A percentile compares a stretch with the other conserved stretches of the same genome.
Evolutionary conservation across 30 jellyfish, hydroid and myxozoan species (phyloP).

Genomic region (Chironex yamaguchii): DNA sequence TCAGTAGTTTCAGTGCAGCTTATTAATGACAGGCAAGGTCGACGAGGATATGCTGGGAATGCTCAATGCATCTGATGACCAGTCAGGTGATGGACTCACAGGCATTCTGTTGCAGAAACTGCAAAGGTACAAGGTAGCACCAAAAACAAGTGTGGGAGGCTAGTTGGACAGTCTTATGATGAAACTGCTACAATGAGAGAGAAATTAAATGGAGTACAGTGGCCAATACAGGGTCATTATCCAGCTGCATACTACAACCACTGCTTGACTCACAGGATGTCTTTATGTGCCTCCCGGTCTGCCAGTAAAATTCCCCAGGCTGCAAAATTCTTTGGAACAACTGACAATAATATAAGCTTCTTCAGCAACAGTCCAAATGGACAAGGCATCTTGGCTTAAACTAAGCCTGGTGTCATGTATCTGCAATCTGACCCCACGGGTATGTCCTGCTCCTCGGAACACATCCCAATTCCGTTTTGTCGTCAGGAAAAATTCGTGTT

Average conservation of each 20-base stretch:
- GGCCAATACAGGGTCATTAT: conserved; percentile 36
- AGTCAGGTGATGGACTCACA: conserved; percentile 52
- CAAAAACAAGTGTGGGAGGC: conserved; percentile 35
- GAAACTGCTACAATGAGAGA: conserved; percentile 66
- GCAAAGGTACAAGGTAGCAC: conserved; percentile 7
- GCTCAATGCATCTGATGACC: conserved; percentile 49
- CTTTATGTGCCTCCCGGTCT: conserved; percentile 53
- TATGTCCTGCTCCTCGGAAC: no score
- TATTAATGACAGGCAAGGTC: conserved; percentile 24
- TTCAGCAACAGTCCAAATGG: conserved; percentile 53
- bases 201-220: conserved; percentile 58
- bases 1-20: conserved; percentile 66
- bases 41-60: conserved; percentile 51
- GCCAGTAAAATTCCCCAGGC: conserved; percentile 29
- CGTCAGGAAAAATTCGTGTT: no score
- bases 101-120: conserved; percentile 17
- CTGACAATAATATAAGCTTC: conserved; percentile 9
- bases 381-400: conserved; percentile 46
- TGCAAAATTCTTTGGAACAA: conserved; percentile 45
- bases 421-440: no score
- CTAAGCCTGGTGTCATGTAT: no score
- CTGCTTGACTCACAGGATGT: conserved; percentile 53
- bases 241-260: conserved; percentile 52
- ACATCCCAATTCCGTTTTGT: no score
- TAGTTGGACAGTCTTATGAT: conserved; percentile 48